Evolutionary conservation across 23 tunicate genomes (phyloP), one percentile per base, ranked within the genome.

Genomic region (Diplosoma virens): DNA sequence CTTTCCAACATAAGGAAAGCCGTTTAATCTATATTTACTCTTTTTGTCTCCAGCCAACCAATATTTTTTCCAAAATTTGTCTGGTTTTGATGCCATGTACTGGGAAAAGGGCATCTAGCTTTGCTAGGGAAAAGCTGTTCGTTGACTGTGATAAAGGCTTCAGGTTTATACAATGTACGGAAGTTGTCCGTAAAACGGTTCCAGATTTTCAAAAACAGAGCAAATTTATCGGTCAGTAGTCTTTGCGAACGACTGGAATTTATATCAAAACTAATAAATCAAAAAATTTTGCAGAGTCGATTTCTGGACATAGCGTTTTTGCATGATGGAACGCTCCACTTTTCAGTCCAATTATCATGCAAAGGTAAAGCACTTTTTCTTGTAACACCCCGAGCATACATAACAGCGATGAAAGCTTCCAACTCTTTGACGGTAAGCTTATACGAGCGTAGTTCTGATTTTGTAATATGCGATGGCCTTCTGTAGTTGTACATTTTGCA

Each of bases 161-260:
- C 78, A 50, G 78, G 78, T 72, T 72, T 72, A 72, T 72, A 47
- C 23, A 2, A 72, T 48, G 61, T 25, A 22, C 14, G 28, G 78
- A 60, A 72, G 47, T 72, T 72, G 24, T 48, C 36, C 27, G 22
- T 28, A 48, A 72, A 72, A 4, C 26, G 52, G 74, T 34, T 67
- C 74, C 74, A 67, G 52, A 67, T 52, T 67, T 67, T 29, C 27
- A 16, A 67, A 35, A 67, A 67, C 5, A 67, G 50, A 35, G 74
- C 74, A 67, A 72, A 26, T 72, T 72, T 72, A 27, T 72, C 61
- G 37, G 61, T 47, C 78, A 47, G 78, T 23, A 72, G 61, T 25
- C 61, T 72, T 47, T 72, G 78, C 27, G 78, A 72, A 72, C 78
- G 78, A 72, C 9, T 72, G 7, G 60, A 72, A 28, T 48, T 72